Evolutionary conservation across 2,797 vertebrate species (phyloP).

Genomic region (Pangasius djambal): DNA sequence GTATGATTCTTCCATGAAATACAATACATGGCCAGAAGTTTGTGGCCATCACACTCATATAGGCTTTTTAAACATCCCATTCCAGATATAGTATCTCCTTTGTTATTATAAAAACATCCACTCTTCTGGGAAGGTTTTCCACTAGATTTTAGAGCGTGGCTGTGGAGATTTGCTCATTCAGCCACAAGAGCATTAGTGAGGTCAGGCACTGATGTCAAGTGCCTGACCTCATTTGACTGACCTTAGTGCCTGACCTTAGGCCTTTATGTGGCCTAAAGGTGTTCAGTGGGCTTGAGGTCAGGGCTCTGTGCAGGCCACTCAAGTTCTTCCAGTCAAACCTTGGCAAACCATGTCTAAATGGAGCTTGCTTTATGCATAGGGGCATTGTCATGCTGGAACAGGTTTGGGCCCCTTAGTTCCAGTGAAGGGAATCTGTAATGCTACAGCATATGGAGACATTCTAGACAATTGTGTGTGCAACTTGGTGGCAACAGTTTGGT

Average conservation of each 20-base stretch:
- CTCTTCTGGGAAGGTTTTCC: neutral
- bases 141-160: neutral
- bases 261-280: neutral
- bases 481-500: neutral
- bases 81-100: neutral
- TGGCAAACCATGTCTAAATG: neutral
- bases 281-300: neutral
- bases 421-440: neutral
- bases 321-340: neutral
- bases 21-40: neutral
- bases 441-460: neutral
- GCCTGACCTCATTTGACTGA: neutral
- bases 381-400: neutral
- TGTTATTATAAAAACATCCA: neutral
- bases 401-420: neutral
- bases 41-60: neutral
- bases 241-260: too few species aligned
- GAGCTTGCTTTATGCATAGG: too few species aligned
- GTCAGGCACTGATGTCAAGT: too few species aligned
- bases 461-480: neutral
- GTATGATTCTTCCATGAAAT: neutral
- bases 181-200: neutral
- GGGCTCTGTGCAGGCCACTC: too few species aligned
- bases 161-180: neutral
- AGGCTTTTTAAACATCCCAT: neutral